Conservation (phyloP, 2,888 invertebrate genomes). For the Rotaria sp. region DNA sequence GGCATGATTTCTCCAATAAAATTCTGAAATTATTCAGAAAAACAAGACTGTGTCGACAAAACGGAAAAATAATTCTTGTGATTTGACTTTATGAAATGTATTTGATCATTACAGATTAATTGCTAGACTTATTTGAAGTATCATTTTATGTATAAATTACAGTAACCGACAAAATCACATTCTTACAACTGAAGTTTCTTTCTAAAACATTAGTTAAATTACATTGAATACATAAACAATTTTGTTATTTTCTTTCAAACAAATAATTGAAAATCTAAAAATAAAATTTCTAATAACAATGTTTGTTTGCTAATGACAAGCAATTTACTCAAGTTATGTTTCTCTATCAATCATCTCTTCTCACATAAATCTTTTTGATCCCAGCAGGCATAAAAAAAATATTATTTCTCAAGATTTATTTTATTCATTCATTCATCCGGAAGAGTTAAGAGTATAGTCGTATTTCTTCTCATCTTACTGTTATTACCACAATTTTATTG, state of each 20-base stretch:
- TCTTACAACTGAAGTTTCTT: no score
- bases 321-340: not conserved
- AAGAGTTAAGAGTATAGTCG: not conserved
- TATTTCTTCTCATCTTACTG: slow-evolving; percentile 14
- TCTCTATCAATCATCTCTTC: not conserved
- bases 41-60: no score
- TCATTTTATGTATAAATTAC: no score
- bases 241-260: not conserved
- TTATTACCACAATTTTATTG: not conserved
- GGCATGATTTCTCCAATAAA: no score
- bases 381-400: slow-evolving; percentile 1
- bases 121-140: no score
- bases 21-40: no score
- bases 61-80: no score
- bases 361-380: slow-evolving; percentile 10
- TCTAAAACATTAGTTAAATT: no score
- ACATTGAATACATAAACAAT: no score
- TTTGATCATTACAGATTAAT: no score
- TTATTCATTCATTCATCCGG: not conserved
- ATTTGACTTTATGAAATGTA: no score
- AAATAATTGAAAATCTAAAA: not conserved
- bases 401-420: slow-evolving; percentile 4
- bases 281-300: not conserved
- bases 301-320: not conserved
- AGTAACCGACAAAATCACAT: no score